phyloP scores from a whole-genome alignment of 2,888 invertebrate species.

The Cecidostiba fungosa region DNA sequence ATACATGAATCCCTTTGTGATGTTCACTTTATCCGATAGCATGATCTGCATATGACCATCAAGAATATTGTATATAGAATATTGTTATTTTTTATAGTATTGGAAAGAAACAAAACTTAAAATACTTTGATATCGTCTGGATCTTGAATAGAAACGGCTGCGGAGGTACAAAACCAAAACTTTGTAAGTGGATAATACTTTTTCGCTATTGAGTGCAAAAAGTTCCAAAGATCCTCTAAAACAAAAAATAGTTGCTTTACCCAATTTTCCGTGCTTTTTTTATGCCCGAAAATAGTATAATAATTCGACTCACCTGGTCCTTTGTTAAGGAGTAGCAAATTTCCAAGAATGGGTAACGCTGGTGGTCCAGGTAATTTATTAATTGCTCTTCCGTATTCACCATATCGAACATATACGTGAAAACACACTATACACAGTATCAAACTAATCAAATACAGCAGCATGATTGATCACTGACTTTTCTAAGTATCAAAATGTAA shows the following conservation, averaged over 20 bases:
- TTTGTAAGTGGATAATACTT: constrained; percentile 71
- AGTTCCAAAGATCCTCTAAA: constrained; percentile 68
- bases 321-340: not conserved
- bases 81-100: not conserved
- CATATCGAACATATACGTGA: too few species aligned
- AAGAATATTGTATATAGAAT: not conserved
- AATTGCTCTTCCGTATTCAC: too few species aligned
- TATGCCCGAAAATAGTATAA: not conserved
- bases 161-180: constrained; percentile 64
- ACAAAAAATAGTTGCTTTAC: not conserved
- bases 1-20: constrained; percentile 56
- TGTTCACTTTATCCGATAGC: constrained; percentile 33
- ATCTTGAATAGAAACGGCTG: constrained; percentile 68
- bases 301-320: not conserved
- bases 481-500: too few species aligned
- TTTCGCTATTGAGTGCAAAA: constrained; percentile 55
- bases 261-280: not conserved
- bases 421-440: too few species aligned
- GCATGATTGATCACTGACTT: too few species aligned
- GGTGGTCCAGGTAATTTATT: not conserved
- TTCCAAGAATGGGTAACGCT: not conserved
- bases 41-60: not conserved
- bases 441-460: too few species aligned
- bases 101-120: not conserved
- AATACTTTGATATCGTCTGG: constrained; percentile 74